A percentile compares a stretch with the other conserved stretches of the same genome.
phyloP scores from a whole-genome alignment of 2,113 vertebrate genomes.

The Pterocles orientalis region DNA sequence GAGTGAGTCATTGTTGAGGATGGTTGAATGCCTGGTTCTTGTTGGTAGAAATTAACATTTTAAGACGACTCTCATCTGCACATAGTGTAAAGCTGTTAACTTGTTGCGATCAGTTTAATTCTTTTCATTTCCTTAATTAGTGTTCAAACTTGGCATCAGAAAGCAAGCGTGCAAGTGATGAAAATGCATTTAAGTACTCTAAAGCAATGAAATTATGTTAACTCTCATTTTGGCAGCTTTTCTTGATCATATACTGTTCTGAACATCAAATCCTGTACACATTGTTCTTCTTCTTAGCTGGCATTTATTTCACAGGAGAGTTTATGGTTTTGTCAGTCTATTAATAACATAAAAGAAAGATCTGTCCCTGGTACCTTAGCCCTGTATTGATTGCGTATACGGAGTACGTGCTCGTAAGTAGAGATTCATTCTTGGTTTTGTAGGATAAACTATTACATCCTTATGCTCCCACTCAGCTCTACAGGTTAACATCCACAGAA shows the following conservation, averaged over 20 bases:
- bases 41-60: background rate
- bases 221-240: conserved; percentile 11
- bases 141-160: background rate
- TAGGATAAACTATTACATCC: background rate
- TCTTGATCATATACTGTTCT: background rate
- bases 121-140: conserved; percentile 44
- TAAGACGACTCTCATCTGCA: background rate
- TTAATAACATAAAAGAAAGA: background rate
- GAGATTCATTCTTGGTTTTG: background rate
- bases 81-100: conserved; percentile 12
- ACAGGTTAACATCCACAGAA: background rate
- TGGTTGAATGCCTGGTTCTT: background rate
- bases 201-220: background rate
- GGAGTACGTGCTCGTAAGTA: background rate
- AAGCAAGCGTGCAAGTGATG: background rate
- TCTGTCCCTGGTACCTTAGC: background rate
- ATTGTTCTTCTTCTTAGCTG: background rate
- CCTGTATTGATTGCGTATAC: rapidly evolving
- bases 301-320: background rate
- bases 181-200: background rate
- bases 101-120: conserved; percentile 34
- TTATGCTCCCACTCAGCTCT: background rate
- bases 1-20: background rate
- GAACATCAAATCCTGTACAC: background rate
- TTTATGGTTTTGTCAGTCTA: background rate